Base-by-base conservation (phyloP, 2,888 invertebrate genomes). In the Rhimphoctona megacephalus region DNA sequence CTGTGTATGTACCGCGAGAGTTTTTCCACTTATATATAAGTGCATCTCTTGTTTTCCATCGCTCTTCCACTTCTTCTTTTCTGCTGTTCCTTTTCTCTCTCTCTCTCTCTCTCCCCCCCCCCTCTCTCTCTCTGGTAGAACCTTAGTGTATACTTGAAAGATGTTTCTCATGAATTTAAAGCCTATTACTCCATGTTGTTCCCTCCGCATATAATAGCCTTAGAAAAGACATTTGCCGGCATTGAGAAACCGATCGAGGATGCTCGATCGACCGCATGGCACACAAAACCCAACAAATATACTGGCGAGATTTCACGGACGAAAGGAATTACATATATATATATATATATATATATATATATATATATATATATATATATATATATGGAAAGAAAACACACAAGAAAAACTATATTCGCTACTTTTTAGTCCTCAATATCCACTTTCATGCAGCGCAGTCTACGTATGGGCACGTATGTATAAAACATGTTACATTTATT, bases 181-280 rank as follows among this genome's bases (percentile, higher is more conserved):
- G n/a, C 8, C 46, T 33, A 43, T 81, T 49, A 72, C 25, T 73
- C 39, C 6, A 7, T 19, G n/a, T 39, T 81, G 61, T 64, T 69
- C 19, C 25, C 43, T n/a, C 33, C n/a, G 33, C 54, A n/a, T 83
- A 69, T 64, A 74, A 76, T 70, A 79, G 82, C 82, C 79, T 79
- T 64, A 76, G 54, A 66, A 73, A 81, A 77, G 22, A 83, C 61
- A 61, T 76, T 81, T 73, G 67, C 49, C 36, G 77, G 73, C 33
- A 81, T 83, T 69, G 86, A 54, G 86, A 89, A 88, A 89, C 85
- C 90, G 90, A 91, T 91, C 90, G 91, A 91, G 91, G 91, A 91
- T 91, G 92, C 85, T 90, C 90, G 90, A 92, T 92, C 92, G 93
- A 93, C 94, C 93, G 92, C 93, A 93, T 94, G 94, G 93, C 94